phyloP scores from a whole-genome alignment of 92 coral and sea anemone genomes.

The Zoanthus gigantus region DNA sequence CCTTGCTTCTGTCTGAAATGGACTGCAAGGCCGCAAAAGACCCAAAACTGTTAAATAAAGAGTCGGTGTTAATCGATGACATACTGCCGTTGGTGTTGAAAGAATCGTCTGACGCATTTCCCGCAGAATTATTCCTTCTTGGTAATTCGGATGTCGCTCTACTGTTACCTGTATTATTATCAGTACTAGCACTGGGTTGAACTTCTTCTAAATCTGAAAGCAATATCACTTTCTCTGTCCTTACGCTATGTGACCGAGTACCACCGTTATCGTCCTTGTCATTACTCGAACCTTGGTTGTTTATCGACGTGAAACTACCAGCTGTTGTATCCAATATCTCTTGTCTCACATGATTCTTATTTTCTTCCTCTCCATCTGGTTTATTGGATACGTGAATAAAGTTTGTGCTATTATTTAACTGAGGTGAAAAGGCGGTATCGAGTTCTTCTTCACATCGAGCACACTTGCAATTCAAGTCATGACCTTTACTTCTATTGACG shows the following conservation, averaged over 20 bases:
- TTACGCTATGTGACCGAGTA: conserved; percentile 6
- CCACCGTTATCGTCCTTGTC: background rate
- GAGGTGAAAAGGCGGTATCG: conserved; percentile 80
- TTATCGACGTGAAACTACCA: conserved; percentile 18
- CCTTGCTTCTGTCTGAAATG: conserved; percentile 67
- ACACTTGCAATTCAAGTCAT: conserved; percentile 78
- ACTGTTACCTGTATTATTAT: background rate
- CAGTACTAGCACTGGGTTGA: conserved; percentile 47
- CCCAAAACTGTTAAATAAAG: conserved; percentile 56
- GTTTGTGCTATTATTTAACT: conserved; percentile 58
- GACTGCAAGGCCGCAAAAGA: conserved; percentile 53
- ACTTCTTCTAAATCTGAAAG: conserved; percentile 88
- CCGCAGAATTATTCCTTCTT: conserved; percentile 12
- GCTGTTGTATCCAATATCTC: conserved; percentile 40
- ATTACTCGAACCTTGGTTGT: background rate
- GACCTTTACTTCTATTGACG: conserved; percentile 76
- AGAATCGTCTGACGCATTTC: conserved; percentile 31
- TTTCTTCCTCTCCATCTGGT: conserved; percentile 44
- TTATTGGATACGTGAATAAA: conserved; percentile 68
- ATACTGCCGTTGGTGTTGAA: background rate
- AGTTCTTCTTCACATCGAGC: conserved; percentile 81
- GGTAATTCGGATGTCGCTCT: conserved; percentile 44
- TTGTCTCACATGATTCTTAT: conserved; percentile 17
- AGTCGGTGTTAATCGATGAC: conserved; percentile 54
- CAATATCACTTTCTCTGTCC: conserved; percentile 67